Percentiles rank a stretch among this genome's conserved stretches.
These are phyloP conservation scores for Chaenocephalus aceratus DNA, from an alignment of 2,113 vertebrate species.

Conservation along the genomic window DNA sequence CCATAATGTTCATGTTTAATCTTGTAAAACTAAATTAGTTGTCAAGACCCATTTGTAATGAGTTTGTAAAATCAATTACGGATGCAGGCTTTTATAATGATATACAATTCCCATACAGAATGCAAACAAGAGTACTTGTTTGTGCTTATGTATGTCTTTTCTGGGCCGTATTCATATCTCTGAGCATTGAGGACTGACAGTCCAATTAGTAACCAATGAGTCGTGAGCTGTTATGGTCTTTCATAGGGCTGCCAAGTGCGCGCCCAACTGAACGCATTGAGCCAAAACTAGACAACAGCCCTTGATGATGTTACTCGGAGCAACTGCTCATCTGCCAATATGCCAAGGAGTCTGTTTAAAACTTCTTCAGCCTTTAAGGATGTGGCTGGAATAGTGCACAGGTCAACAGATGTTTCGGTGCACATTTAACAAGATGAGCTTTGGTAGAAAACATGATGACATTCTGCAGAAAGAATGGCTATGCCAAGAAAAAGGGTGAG, in stretches of 20 bases:
- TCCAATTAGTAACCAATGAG: constrained; percentile 84
- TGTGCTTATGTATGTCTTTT: constrained; percentile 60
- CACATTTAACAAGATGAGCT: constrained; percentile 57
- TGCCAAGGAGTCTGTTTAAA: constrained; percentile 43
- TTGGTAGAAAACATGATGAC: constrained; percentile 49
- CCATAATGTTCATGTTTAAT: constrained; percentile 73
- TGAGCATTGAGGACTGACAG: constrained; percentile 71
- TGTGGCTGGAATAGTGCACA: constrained; percentile 51
- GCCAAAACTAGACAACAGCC: constrained; percentile 63
- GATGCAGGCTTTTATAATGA: constrained; percentile 56
- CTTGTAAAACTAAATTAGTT: constrained; percentile 70
- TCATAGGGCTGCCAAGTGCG: constrained; percentile 66
- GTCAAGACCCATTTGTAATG: constrained; percentile 68
- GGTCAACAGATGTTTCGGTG: constrained; percentile 68
- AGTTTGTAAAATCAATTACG: constrained; percentile 74
- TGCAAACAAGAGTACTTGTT: constrained; percentile 42
- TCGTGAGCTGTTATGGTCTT: constrained; percentile 79
- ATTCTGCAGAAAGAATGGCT: constrained; percentile 54
- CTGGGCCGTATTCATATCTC: constrained; percentile 66
- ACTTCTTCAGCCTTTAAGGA: constrained; percentile 27
- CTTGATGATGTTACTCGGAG: constrained; percentile 54
- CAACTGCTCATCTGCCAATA: constrained; percentile 54
- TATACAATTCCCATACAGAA: constrained; percentile 63
- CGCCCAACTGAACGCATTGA: constrained; percentile 45
- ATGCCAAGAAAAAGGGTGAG: constrained; percentile 17